Evolutionary conservation across 2,888 invertebrate species (phyloP), one percentile per base, ranked within the genome.

Genomic region (Mimumesa dahlbomi): DNA sequence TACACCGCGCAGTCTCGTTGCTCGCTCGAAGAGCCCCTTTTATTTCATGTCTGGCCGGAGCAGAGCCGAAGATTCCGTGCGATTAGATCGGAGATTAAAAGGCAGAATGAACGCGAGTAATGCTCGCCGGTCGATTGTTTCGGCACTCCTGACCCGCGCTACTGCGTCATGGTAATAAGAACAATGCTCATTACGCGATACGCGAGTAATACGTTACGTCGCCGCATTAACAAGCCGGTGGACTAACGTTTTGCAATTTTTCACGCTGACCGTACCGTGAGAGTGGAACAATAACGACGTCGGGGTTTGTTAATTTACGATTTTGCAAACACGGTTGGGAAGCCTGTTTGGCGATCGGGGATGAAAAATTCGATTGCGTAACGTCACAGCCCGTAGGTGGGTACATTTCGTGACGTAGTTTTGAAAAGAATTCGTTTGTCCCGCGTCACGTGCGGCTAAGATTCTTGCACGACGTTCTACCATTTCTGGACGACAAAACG

Each of bases 81-180:
- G 82, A 82, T 82, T 77, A 78, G 79, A 83, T 83, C 59, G 13
- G 19, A 75, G 80, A 83, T 82, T 75, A 75, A 77, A 73, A 40
- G 50, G 21, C 40, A 49, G 13, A 14, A 22, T 19, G 25, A 45
- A 13, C 11, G 45, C n/a, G 2, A 25, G 77, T 68, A 78, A 75
- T 68, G 72, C 57, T 40, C 31, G 53, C 57, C 48, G 54, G 61
- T 67, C 73, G 73, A 73, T 75, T 62, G 59, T 64, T 68, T 62
- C 38, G 34, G 46, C 36, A 56, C 56, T 59, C 49, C 57, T 36
- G 49, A 7, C n/a, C 14, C 7, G 29, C 14, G n/a, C 52, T 6
- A 18, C 34, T 46, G 29, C 36, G 50, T 48, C 38, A 19, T 11
- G 19, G 18, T 31, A 52, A 61, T 56, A 64, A 56, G 48, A 48